These are phyloP conservation scores for Watsonalla binaria DNA, from an alignment of 2,888 invertebrate genomes.

Conservation along the genomic window DNA sequence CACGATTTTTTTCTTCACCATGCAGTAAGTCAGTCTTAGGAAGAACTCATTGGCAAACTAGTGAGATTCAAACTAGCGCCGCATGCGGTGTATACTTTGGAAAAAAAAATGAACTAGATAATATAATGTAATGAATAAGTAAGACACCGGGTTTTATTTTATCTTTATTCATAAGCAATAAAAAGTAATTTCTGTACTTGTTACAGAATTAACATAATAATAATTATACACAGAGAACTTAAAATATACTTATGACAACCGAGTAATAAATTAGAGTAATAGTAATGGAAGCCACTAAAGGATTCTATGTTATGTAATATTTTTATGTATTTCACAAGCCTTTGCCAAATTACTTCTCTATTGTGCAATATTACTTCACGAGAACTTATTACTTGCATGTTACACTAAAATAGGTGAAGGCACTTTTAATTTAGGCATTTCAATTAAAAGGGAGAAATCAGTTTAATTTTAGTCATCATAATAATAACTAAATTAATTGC, in stretches of 20 bases:
- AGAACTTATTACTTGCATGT: constrained; percentile 26
- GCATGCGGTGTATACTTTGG: background rate
- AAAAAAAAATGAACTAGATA: too few relatives aligned
- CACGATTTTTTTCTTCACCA: too few relatives aligned
- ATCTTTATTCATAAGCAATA: constrained; percentile 78
- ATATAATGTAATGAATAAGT: too few relatives aligned
- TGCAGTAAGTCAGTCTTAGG: too few relatives aligned
- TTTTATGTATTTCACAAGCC: constrained; percentile 16
- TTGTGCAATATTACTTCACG: constrained; percentile 1
- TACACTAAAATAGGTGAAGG: constrained; percentile 56
- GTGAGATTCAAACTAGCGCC: background rate
- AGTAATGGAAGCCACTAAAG: constrained; percentile 54
- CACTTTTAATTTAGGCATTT: constrained; percentile 59
- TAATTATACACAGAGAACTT: constrained; percentile 26
- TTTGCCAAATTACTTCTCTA: constrained; percentile 39
- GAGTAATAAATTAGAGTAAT: constrained; percentile 44
- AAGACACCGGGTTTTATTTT: constrained; percentile 40
- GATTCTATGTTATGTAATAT: constrained; percentile 26
- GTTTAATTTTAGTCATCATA: too few relatives aligned
- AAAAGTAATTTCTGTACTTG: constrained; percentile 69
- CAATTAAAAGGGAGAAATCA: constrained; percentile 11
- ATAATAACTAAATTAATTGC: too few relatives aligned
- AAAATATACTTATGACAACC: constrained; percentile 48
- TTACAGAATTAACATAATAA: constrained; percentile 63
- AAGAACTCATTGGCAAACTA: too few relatives aligned